Evolutionary conservation across 2,888 invertebrate species (phyloP).

Genomic region (Hirtodrosophila duncani): DNA sequence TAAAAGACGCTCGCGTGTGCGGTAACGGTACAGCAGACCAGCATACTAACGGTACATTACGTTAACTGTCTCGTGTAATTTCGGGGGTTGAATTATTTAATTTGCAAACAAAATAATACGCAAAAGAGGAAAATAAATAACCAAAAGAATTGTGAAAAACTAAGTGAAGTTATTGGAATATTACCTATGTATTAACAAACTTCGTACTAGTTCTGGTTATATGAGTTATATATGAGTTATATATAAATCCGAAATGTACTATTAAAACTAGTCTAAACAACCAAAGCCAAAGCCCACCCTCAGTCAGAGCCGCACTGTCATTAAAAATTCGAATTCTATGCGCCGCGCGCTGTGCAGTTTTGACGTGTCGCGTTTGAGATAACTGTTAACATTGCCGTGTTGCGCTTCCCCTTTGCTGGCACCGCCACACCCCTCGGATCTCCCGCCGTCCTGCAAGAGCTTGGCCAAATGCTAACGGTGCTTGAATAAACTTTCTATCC

Average conservation of each 20-base stretch:
- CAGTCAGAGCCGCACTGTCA: no score
- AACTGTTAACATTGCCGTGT: slow-evolving; percentile 32
- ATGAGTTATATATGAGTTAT: no score
- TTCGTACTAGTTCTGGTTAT: no score
- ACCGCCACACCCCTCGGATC: slow-evolving; percentile 21
- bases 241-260: no score
- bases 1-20: slow-evolving; percentile 65
- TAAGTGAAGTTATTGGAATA: no score
- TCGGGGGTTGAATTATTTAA: slow-evolving; percentile 4
- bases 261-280: no score
- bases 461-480: slow-evolving; percentile 1
- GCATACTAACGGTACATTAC: slow-evolving; percentile 12
- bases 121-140: neutral
- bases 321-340: no score
- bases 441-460: slow-evolving; percentile 8
- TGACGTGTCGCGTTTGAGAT: neutral
- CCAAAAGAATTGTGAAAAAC: neutral
- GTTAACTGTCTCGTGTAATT: neutral
- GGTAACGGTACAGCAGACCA: slow-evolving; percentile 45
- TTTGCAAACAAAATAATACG: neutral
- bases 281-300: no score
- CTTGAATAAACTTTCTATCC: slow-evolving; percentile 13
- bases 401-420: slow-evolving; percentile 40
- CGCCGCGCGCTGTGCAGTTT: no score
- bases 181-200: no score